Base-by-base conservation (phyloP, 1,140 invertebrate species). In the Meloidogyne exigua region DNA sequence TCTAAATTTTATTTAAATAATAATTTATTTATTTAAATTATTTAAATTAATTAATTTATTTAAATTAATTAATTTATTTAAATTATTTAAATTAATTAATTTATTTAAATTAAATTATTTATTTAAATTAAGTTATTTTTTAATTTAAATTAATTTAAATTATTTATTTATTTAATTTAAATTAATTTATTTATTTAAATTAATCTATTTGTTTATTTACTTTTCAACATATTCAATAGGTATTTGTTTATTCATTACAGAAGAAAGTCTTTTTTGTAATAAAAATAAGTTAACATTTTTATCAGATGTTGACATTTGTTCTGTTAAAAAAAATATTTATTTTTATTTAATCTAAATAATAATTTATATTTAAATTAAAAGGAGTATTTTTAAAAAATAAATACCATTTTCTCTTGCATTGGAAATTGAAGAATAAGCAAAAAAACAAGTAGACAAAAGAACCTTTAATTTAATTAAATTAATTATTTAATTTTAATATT, bases 161-260 rank as follows among this genome's bases (percentile, higher is more conserved):
- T n/a, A n/a, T n/a, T n/a, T n/a, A n/a, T n/a, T n/a, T n/a, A n/a
- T 32, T 32, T 32, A 3, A 32, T 3, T 32, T 32, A n/a, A n/a
- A n/a, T n/a, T n/a, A n/a, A n/a, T n/a, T n/a, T n/a, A n/a, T 32
- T 32, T 3, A 32, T 32, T 32, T 32, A 32, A 32, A 32, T n/a
- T n/a, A n/a, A n/a, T n/a, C n/a, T n/a, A n/a, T n/a, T n/a, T n/a
- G n/a, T n/a, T 13, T 18, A 10, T 39, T 65, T 65, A 76, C 75
- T 72, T 76, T 23, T 26, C 66, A 25, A 87, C 85, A 72, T 87
- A 83, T 26, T 87, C 85, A 13, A 87, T 70, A 12, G 85, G 85
- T 70, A 87, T 87, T 36, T 87, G 72, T 66, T 85, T 86, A 32
- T 75, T 72, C 79, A 87, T 82, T 13, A 87, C 81, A 25, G 76